phyloP scores from a whole-genome alignment of 2,888 invertebrate genomes.

The Hydriomena furcata region DNA sequence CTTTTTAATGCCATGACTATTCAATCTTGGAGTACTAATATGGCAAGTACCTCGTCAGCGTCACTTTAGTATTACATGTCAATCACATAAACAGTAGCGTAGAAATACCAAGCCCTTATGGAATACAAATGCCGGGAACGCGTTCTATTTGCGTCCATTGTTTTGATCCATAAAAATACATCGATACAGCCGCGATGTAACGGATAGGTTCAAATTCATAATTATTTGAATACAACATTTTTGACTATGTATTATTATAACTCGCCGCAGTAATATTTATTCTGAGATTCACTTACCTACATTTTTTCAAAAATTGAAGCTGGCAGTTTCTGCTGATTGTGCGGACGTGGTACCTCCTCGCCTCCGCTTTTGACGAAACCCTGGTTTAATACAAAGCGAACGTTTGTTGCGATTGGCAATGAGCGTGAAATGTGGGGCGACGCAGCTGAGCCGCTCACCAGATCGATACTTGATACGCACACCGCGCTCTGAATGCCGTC shows the following conservation, averaged over 20 bases:
- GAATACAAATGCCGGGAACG: constrained; percentile 41
- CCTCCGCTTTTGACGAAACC: not conserved
- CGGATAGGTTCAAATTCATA: constrained; percentile 24
- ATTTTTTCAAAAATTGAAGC: too few species aligned
- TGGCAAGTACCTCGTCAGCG: constrained; percentile 2
- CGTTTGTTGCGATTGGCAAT: constrained; percentile 61
- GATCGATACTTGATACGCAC: constrained; percentile 79
- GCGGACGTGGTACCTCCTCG: not conserved
- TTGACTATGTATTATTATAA: too few species aligned
- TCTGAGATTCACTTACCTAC: too few species aligned
- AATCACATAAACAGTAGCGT: constrained; percentile 37
- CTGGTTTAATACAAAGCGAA: constrained; percentile 36
- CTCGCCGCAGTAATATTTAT: too few species aligned
- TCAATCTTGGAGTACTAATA: not conserved
- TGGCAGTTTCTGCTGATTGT: too few species aligned
- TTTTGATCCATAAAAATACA: constrained; percentile 52
- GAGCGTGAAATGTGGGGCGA: constrained; percentile 74
- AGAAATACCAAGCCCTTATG: constrained; percentile 44
- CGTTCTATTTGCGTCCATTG: constrained; percentile 47
- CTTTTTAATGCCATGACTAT: constrained; percentile 11
- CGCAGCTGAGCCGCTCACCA: constrained; percentile 68
- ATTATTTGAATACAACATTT: too few species aligned
- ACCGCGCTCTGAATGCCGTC: constrained; percentile 68
- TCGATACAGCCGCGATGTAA: constrained; percentile 37
- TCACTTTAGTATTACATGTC: constrained; percentile 25